Percentiles rank a stretch among this genome's conserved stretches.
Evolutionary conservation across 2,113 vertebrate genomes (phyloP).

Genomic region (Pagrus major): DNA sequence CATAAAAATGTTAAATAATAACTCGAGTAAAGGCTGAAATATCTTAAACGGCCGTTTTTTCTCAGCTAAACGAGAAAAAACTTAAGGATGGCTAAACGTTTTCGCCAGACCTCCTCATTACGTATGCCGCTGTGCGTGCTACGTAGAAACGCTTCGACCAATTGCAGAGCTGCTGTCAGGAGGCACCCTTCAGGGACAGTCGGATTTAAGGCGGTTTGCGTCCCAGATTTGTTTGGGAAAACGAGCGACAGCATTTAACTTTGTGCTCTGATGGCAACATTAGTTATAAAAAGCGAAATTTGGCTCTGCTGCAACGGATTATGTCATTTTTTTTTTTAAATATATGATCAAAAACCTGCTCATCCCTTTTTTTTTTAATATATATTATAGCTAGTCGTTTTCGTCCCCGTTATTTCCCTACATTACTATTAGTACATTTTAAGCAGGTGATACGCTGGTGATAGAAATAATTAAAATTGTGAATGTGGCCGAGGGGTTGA

Average conservation of each 20-base stretch:
- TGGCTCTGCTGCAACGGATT: not conserved
- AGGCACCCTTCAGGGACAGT: slow-evolving; percentile 25
- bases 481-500: too few species aligned
- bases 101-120: not conserved
- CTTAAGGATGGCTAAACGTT: not conserved
- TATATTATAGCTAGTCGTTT: not conserved
- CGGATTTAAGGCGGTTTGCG: not conserved
- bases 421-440: too few species aligned
- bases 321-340: too few species aligned
- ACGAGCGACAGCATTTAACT: not conserved
- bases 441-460: too few species aligned
- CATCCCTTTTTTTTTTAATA: not conserved
- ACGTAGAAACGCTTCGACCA: slow-evolving; percentile 38
- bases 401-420: not conserved
- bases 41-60: not conserved
- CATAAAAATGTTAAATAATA: not conserved
- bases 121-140: too few species aligned
- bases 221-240: not conserved
- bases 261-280: not conserved
- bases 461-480: too few species aligned
- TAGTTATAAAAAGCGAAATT: not conserved
- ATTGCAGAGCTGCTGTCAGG: slow-evolving; percentile 24
- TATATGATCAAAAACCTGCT: not conserved
- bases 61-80: not conserved
- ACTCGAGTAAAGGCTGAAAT: not conserved